Conservation (phyloP, 2,888 invertebrate genomes). For the Venustoraphidia nigricollis region DNA sequence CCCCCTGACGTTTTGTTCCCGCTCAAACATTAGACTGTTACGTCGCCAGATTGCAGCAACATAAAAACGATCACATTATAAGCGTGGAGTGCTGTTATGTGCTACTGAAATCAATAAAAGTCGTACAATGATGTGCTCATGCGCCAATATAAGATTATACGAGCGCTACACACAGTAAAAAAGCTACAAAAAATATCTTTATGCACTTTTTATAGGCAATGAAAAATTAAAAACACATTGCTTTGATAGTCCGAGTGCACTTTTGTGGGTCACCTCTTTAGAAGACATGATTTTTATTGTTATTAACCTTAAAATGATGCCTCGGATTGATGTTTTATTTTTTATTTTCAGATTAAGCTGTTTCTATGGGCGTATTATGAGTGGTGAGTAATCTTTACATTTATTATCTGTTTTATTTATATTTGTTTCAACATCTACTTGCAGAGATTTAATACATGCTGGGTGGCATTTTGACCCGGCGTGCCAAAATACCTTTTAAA, state of each 20-base stretch:
- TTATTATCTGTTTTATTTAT: too few relatives aligned
- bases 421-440: too few relatives aligned
- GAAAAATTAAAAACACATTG: constrained; percentile 7
- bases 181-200: constrained; percentile 3
- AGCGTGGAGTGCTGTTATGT: constrained; percentile 10
- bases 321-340: too few relatives aligned
- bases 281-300: not conserved
- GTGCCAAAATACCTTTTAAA: too few relatives aligned
- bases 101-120: constrained; percentile 59
- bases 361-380: too few relatives aligned
- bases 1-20: constrained; percentile 16
- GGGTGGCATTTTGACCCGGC: too few relatives aligned
- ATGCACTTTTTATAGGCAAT: constrained; percentile 7
- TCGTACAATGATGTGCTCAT: constrained; percentile 23
- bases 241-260: not conserved
- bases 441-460: too few relatives aligned
- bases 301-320: too few relatives aligned
- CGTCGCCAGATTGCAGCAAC: not conserved
- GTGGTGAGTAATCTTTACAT: too few relatives aligned
- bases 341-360: too few relatives aligned
- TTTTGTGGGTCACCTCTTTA: constrained; percentile 1
- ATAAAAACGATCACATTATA: constrained; percentile 20
- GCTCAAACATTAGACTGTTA: constrained; percentile 18
- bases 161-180: constrained; percentile 1
- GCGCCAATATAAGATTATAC: constrained; percentile 14